Evolutionary conservation across 2,113 vertebrate species (phyloP), one percentile per base, ranked within the genome.

Genomic region (Vidua macroura): DNA sequence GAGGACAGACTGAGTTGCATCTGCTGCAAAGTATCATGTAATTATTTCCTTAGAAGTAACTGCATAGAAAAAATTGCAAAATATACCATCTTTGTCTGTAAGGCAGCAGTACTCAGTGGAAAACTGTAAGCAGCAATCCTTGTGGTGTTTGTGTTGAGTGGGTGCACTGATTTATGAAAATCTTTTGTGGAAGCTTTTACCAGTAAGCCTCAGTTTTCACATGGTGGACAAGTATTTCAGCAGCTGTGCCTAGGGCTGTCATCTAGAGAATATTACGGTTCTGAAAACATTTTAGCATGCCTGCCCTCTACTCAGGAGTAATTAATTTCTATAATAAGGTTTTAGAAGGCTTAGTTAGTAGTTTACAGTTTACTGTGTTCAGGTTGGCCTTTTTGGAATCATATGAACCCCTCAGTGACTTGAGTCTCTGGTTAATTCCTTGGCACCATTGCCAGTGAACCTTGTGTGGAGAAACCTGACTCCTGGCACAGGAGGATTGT

Each of bases 361-460:
- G 81, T 56, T 95, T 84, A 78, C 56, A 74, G 43, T 92, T 92
- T 86, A 75, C 53, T 75, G 53, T 82, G 56, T 79, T 91, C 80
- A 75, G 44, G 66, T 72, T 44, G 35, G 43, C 73, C 89, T 93
- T 84, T 86, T 62, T 92, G 80, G 74, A 91, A 60, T 93, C 53
- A 21, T 44, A 62, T 53, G 37, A 89, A 28, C 70, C 44, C 60
- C 70, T 21, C 73, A 39, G 74, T 89, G 86, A 79, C 44, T 83
- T 9, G n/a, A 69, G 69, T 72, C 62, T 92, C 53, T 92, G 77
- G 66, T 93, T 95, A 95, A 95, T 89, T 93, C 91, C 81, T 87
- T 95, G 83, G 66, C 66, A 66, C 18, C 0, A 0, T 17, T 95
- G 83, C 83, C 77, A 46, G 62, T 75, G 81, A 96, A 82, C 77